Conservation (phyloP, 1,140 invertebrate genomes). For the Micrasema minimum region DNA sequence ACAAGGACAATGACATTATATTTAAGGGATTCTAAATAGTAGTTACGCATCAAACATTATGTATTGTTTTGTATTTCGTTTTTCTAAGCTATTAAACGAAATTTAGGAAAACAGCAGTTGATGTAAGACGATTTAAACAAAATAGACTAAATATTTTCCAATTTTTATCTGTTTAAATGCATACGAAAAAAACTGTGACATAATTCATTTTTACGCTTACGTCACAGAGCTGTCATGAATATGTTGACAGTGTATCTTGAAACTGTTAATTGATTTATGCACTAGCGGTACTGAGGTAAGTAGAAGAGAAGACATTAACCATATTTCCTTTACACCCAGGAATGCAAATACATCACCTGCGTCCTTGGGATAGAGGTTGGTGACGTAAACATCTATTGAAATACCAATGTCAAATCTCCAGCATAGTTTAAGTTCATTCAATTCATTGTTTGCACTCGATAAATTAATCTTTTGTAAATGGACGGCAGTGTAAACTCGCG, state of each 20-base stretch:
- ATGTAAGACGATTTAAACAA: too few relatives aligned
- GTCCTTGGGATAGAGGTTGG: slow-evolving; percentile 3
- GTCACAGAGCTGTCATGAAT: not conserved
- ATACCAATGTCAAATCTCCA: slow-evolving; percentile 15
- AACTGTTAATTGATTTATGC: not conserved
- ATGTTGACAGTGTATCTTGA: not conserved
- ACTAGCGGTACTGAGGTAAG: not conserved
- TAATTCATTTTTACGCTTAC: not conserved
- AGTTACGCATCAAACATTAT: too few relatives aligned
- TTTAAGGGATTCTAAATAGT: too few relatives aligned
- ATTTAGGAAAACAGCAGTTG: too few relatives aligned
- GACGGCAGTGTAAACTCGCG: not conserved
- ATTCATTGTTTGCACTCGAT: slow-evolving; percentile 9
- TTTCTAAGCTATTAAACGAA: too few relatives aligned
- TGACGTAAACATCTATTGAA: not conserved
- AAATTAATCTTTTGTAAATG: slow-evolving; percentile 26
- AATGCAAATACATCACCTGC: slow-evolving; percentile 16
- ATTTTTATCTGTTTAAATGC: too few relatives aligned
- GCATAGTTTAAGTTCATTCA: slow-evolving; percentile 24
- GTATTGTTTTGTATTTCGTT: too few relatives aligned
- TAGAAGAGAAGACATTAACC: too few relatives aligned
- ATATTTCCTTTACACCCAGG: not conserved
- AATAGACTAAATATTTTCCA: too few relatives aligned
- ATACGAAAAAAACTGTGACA: too few relatives aligned
- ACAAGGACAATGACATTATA: too few relatives aligned